These are phyloP conservation scores for Danio jaintianensis DNA, from an alignment of 2,797 vertebrate species.

Conservation along the genomic window DNA sequence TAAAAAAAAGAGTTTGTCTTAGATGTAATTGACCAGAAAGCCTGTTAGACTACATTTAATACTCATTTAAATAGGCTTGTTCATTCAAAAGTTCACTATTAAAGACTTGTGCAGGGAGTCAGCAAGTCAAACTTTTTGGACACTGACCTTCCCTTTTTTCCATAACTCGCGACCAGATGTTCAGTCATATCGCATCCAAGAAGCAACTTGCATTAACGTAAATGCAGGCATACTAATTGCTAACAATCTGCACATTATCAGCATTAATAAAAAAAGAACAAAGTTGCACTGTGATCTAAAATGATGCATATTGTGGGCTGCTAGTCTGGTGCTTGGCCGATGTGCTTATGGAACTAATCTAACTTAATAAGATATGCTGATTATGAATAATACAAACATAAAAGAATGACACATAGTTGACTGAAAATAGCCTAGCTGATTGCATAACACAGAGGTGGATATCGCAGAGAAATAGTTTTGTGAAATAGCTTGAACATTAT, in stretches of 20 bases:
- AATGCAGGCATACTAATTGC: not conserved
- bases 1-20: too few relatives aligned
- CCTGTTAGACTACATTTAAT: constrained; percentile 3
- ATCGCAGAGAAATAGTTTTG: not conserved
- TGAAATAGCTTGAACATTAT: not conserved
- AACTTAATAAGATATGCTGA: constrained; percentile 9
- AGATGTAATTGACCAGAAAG: not conserved
- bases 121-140: constrained; percentile 4
- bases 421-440: not conserved
- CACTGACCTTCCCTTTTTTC: not conserved
- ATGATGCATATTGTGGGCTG: not conserved
- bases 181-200: constrained; percentile 5
- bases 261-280: not conserved
- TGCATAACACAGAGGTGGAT: not conserved
- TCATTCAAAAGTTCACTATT: not conserved
- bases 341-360: constrained; percentile 15
- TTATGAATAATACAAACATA: not conserved
- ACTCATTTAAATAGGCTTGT: not conserved
- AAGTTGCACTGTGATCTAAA: not conserved
- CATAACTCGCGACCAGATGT: constrained; percentile 18
- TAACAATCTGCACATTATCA: constrained; percentile 13
- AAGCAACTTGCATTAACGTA: not conserved
- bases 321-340: not conserved
- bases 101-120: not conserved
- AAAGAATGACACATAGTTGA: not conserved